Evolutionary conservation across 2,888 invertebrate species (phyloP), one percentile per base, ranked within the genome.

Genomic region (Zygothrica quintamaculata): DNA sequence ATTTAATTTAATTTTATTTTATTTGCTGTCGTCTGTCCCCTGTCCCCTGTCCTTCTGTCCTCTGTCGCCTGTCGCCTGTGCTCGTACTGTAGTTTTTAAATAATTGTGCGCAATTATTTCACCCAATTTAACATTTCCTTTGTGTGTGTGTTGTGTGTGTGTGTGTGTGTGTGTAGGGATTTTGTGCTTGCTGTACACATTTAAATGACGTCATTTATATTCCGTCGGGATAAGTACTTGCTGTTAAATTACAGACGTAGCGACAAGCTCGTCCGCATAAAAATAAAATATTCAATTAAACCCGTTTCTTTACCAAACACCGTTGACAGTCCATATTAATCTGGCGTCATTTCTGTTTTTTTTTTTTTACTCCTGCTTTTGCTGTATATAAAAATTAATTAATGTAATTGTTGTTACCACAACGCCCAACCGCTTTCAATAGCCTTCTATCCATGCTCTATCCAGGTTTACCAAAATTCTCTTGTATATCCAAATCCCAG

Each of bases 181-280:
- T 74, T 71, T 61, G 43, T 43, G 66, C 62, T 82, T 77, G 62
- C 66, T 70, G 67, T 71, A 58, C 50, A 57, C 66, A 76, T 68
- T 85, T 84, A 82, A 82, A 82, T 79, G 77, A 84, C 77, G 74
- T 80, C 82, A 86, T 82, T 82, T 82, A 86, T 82, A 82, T 84
- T 86, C 84, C 70, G 68, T 42, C 72, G 64, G 86, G 81, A 86
- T 82, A 86, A 82, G 84, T 70, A 77, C 86, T 85, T 86, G 80
- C 86, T 84, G 81, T 71, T 71, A 66, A 84, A 77, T 82, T 81
- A 77, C 84, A 74, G 48, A 53, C 74, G 59, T 52, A 37, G 39
- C 46, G 36, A 15, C 22, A 44, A 29, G 40, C 31, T 57, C 44
- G 57, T 51, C 51, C 52, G 74, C 65, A 70, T 77, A 77, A 80